Percentiles rank a stretch among this genome's conserved stretches.
phyloP scores from a whole-genome alignment of 2,797 vertebrate species.

The Xyrichtys novacula region DNA sequence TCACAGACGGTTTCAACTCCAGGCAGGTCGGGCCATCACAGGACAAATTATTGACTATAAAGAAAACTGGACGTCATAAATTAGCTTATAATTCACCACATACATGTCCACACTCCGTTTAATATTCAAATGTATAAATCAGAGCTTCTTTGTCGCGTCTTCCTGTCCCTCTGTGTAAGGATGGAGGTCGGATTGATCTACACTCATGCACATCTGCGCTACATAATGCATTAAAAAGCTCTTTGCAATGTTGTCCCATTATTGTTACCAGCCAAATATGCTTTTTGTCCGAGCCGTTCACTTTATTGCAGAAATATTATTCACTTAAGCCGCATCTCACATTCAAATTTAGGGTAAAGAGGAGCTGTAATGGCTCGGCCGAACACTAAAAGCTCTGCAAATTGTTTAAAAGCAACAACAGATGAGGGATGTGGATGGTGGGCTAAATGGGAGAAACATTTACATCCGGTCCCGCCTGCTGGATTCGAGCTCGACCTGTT shows the following conservation, averaged over 20 bases:
- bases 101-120: background rate
- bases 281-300: constrained; percentile 20
- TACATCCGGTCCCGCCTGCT: background rate
- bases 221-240: constrained; percentile 33
- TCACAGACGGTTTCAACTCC: constrained; percentile 21
- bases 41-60: constrained; percentile 16
- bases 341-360: background rate
- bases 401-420: constrained; percentile 63
- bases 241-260: background rate
- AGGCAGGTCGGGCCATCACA: constrained; percentile 5
- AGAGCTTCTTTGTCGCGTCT: background rate
- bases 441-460: background rate
- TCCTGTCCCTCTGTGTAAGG: background rate
- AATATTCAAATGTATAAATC: background rate
- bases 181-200: background rate
- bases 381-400: constrained; percentile 54
- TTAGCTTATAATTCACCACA: background rate
- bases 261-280: constrained; percentile 14
- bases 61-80: constrained; percentile 12
- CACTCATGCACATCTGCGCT: background rate
- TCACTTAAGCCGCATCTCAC: background rate
- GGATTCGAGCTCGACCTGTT: background rate
- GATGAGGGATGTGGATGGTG: constrained; percentile 38
- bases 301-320: constrained; percentile 12
- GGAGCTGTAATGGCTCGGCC: constrained; percentile 1